Conservation (phyloP, 2,888 invertebrate genomes). For the Drosophila neutralis region DNA sequence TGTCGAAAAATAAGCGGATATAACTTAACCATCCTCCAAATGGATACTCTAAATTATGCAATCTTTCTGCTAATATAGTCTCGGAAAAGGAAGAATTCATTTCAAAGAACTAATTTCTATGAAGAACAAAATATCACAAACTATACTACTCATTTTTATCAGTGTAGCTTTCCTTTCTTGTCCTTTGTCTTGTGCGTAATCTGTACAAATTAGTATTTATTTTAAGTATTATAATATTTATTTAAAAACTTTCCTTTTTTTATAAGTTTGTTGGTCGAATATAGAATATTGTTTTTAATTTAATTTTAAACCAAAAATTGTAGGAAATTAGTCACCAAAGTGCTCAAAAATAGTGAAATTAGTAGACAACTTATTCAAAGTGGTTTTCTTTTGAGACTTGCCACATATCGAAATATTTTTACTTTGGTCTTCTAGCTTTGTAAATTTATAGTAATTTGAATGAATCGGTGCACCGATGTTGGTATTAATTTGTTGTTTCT, state of each 20-base stretch:
- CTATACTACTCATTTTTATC: neutral
- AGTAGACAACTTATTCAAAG: neutral
- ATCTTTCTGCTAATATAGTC: neutral
- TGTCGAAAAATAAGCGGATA: neutral
- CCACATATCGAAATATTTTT: neutral
- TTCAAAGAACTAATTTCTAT: neutral
- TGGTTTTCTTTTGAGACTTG: neutral
- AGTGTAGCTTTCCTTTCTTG: neutral
- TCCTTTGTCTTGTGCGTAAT: neutral
- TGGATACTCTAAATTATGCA: neutral
- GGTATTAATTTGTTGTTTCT: slow-evolving; percentile 24
- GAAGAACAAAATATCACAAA: neutral
- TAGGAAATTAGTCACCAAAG: neutral
- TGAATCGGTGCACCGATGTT: slow-evolving; percentile 37
- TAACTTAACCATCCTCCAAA: neutral
- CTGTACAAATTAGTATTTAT: neutral
- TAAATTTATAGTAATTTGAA: neutral
- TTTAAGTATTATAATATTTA: neutral
- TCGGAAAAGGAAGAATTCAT: fast-evolving
- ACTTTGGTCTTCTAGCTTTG: neutral
- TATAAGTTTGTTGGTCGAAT: neutral
- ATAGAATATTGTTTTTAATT: neutral
- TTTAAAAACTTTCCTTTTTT: neutral
- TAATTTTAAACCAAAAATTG: neutral
- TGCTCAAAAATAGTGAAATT: neutral